Evolutionary conservation across 2,797 vertebrate species (phyloP).

Genomic region (Siniperca undulata): DNA sequence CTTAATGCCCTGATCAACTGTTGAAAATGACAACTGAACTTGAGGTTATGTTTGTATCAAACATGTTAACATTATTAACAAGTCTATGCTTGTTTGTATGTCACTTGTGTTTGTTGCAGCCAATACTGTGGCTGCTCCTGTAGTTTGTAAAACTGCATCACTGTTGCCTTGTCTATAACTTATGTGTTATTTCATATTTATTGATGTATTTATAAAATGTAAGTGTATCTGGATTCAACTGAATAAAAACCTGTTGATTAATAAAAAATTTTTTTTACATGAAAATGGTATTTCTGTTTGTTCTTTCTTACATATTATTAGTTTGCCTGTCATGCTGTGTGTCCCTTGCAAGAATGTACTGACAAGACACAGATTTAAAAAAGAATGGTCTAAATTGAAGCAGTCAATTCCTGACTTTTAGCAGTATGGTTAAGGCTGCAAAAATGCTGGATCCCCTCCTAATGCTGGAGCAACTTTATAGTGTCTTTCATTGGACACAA

Average conservation of each 20-base stretch:
- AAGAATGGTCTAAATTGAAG: neutral
- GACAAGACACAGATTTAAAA: no score
- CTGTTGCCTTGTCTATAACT: neutral
- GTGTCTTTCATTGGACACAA: no score
- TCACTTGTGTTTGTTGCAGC: neutral
- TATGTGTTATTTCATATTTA: constrained; percentile 54
- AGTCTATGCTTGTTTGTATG: constrained; percentile 18
- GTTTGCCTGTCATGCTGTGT: neutral
- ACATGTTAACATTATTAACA: constrained; percentile 49
- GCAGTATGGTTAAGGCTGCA: neutral
- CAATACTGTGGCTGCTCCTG: no score
- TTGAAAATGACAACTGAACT: constrained; percentile 27
- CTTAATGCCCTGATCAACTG: neutral
- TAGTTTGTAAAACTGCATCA: no score
- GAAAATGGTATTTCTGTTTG: constrained; percentile 6
- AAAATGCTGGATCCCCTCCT: neutral
- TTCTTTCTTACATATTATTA: neutral
- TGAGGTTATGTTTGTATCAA: constrained; percentile 73
- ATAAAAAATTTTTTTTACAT: constrained; percentile 20
- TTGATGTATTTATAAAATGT: constrained; percentile 59
- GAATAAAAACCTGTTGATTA: neutral
- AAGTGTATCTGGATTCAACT: constrained; percentile 7
- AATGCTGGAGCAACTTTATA: no score
- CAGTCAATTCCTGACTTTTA: neutral
- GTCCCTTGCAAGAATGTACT: neutral